Evolutionary conservation across 2,113 vertebrate genomes (phyloP).

Genomic region (Nycticryphes semicollaris): DNA sequence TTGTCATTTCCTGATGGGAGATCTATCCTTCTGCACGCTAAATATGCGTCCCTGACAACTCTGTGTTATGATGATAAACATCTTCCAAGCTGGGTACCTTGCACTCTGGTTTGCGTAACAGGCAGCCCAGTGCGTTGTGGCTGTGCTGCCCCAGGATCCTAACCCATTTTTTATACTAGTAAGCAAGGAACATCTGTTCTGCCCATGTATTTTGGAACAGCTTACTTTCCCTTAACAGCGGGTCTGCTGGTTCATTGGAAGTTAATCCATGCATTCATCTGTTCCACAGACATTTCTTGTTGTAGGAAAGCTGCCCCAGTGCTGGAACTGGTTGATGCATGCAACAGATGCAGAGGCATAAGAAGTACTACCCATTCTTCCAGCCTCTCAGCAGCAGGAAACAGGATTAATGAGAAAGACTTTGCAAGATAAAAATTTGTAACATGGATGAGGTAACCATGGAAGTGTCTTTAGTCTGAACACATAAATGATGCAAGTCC

Average conservation of each 20-base stretch:
- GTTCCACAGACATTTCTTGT: neutral
- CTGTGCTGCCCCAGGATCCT: neutral
- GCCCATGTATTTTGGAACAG: neutral
- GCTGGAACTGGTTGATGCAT: neutral
- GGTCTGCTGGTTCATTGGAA: neutral
- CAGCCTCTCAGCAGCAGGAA: neutral
- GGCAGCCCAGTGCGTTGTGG: neutral
- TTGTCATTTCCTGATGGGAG: neutral
- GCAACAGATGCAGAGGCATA: neutral
- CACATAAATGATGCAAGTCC: neutral
- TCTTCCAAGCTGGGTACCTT: neutral
- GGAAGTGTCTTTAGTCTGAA: neutral
- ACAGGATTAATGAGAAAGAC: neutral
- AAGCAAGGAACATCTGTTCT: conserved; percentile 46
- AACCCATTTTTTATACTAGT: neutral
- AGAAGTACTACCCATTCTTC: neutral
- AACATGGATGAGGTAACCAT: neutral
- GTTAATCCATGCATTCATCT: neutral
- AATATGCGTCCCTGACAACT: neutral
- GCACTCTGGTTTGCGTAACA: neutral
- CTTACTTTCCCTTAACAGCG: neutral
- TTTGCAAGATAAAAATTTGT: neutral
- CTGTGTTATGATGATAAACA: neutral
- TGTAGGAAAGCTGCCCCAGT: neutral
- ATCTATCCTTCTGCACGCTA: neutral